A percentile compares a stretch with the other conserved stretches of the same genome.
Evolutionary conservation across 2,113 vertebrate genomes (phyloP).

Genomic region (Leptobrachium leishanense): DNA sequence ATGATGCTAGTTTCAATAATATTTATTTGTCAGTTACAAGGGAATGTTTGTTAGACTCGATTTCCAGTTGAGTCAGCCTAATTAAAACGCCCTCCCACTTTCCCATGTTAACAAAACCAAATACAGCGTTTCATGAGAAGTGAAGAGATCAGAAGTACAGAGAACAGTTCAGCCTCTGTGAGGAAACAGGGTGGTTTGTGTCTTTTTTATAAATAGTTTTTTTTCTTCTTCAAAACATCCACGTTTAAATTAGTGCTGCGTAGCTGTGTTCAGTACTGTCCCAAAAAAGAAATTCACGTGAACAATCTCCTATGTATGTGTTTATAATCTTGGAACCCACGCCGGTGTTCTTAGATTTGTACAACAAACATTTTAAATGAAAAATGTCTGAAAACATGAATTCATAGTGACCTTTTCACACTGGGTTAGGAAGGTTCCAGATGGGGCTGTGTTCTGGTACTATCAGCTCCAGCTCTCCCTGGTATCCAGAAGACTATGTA

Average conservation of each 20-base stretch:
- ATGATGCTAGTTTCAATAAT: neutral
- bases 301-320: neutral
- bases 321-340: neutral
- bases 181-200: conserved; percentile 68
- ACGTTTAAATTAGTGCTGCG: neutral
- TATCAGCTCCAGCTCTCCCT: neutral
- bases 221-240: neutral
- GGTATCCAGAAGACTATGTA: neutral
- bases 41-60: conserved; percentile 31
- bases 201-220: conserved; percentile 64
- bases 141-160: conserved; percentile 52
- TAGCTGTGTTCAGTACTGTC: neutral
- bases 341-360: neutral
- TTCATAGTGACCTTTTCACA: neutral
- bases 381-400: neutral
- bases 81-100: conserved; percentile 50
- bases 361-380: neutral
- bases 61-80: conserved; percentile 51
- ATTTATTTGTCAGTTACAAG: neutral
- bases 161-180: conserved; percentile 70
- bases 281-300: neutral
- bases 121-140: conserved; percentile 56
- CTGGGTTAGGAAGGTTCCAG: neutral
- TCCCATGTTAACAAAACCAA: conserved; percentile 6
- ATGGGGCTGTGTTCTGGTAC: neutral